Conservation (phyloP, 2,888 invertebrate genomes). For the Gryllus longicercus region DNA sequence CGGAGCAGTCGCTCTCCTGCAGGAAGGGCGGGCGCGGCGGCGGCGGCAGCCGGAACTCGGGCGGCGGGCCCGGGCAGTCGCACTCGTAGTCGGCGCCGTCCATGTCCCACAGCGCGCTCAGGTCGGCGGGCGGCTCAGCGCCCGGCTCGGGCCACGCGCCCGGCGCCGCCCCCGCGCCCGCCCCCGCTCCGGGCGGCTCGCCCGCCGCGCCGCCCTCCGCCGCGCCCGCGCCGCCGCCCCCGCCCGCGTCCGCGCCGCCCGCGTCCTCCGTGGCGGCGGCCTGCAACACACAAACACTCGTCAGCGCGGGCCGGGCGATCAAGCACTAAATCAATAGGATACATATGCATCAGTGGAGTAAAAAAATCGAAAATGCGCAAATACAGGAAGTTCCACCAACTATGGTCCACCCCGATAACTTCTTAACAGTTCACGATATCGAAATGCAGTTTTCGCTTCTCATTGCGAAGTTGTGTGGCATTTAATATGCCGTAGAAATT, state of each 20-base stretch:
- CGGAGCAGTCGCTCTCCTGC: conserved; percentile 20
- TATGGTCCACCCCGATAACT: too few relatives aligned
- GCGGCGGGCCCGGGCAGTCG: conserved; percentile 22
- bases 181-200: not conserved
- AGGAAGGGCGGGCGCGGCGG: conserved; percentile 21
- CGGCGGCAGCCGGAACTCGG: conserved; percentile 21
- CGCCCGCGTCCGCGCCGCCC: not conserved
- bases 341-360: too few relatives aligned
- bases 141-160: not conserved
- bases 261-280: too few relatives aligned
- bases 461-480: too few relatives aligned
- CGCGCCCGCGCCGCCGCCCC: not conserved
- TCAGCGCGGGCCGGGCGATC: too few relatives aligned
- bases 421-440: too few relatives aligned
- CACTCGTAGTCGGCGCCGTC: not conserved
- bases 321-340: too few relatives aligned
- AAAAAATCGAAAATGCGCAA: too few relatives aligned
- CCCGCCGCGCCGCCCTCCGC: not conserved
- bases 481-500: too few relatives aligned
- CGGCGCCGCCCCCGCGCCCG: not conserved
- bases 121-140: not conserved
- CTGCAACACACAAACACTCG: too few relatives aligned
- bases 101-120: not conserved
- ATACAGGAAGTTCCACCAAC: too few relatives aligned
- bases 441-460: too few relatives aligned